These are phyloP conservation scores for Dolichoris vasculosae DNA, from an alignment of 1,140 invertebrate species.

Conservation along the genomic window DNA sequence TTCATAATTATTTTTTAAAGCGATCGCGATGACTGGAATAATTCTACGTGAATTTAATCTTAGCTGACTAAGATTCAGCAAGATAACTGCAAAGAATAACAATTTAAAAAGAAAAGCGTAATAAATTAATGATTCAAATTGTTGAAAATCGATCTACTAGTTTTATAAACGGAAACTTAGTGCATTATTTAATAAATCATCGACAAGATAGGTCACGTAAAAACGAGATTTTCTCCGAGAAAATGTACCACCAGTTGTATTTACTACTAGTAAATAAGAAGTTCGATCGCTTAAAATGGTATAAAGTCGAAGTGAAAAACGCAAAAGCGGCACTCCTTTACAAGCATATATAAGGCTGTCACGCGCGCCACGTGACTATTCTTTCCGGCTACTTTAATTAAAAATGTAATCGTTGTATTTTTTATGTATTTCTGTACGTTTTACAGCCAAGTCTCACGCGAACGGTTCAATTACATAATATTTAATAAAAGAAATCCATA, in stretches of 20 bases:
- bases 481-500: neutral
- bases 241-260: neutral
- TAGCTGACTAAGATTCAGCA: no score
- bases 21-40: no score
- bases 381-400: conserved; percentile 7
- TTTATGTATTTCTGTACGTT: neutral
- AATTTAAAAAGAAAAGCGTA: no score
- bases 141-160: neutral
- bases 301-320: conserved; percentile 10
- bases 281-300: conserved; percentile 29
- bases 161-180: neutral
- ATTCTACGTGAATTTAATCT: no score
- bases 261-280: conserved; percentile 36
- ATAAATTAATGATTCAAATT: neutral
- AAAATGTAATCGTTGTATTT: neutral
- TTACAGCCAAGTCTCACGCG: neutral
- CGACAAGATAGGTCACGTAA: neutral
- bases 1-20: no score
- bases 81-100: no score
- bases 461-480: neutral
- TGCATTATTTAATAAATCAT: neutral
- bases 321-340: conserved; percentile 32
- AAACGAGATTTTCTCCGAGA: conserved; percentile 39
- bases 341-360: neutral
- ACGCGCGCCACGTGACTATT: conserved; percentile 21